A percentile compares a stretch with the other conserved stretches of the same genome.
phyloP scores from a whole-genome alignment of 2,797 vertebrate species.

The Melanotaenia maccullochi region DNA sequence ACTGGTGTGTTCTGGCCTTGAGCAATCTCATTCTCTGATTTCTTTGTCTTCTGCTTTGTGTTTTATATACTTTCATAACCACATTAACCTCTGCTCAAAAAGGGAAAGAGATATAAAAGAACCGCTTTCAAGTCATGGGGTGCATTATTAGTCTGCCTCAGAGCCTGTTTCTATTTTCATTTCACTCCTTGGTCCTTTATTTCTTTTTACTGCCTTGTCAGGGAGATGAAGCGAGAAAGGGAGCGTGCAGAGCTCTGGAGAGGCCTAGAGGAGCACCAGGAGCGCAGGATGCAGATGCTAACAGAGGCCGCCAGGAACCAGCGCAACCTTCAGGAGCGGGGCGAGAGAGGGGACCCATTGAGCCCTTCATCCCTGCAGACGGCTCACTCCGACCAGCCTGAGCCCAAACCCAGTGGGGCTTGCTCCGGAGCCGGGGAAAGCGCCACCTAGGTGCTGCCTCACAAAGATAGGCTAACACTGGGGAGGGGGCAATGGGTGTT shows the following conservation, averaged over 20 bases:
- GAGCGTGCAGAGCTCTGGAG: slow-evolving; percentile 90
- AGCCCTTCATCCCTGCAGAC: slow-evolving; percentile 64
- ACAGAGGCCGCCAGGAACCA: slow-evolving; percentile 87
- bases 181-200: background rate
- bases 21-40: background rate
- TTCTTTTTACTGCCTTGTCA: slow-evolving; percentile 41
- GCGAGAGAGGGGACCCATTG: slow-evolving; percentile 69
- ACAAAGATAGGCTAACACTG: slow-evolving; percentile 34
- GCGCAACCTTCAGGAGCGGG: slow-evolving; percentile 86
- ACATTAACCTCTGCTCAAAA: background rate
- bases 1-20: background rate
- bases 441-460: slow-evolving; percentile 68
- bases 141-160: background rate
- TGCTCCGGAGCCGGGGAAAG: slow-evolving; percentile 67
- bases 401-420: slow-evolving; percentile 70
- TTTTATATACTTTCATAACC: background rate
- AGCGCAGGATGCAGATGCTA: slow-evolving; percentile 87
- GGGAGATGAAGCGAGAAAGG: slow-evolving; percentile 89
- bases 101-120: background rate
- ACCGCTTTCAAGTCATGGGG: background rate
- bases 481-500: slow-evolving; percentile 23
- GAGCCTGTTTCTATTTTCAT: background rate
- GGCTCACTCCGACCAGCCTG: slow-evolving; percentile 67
- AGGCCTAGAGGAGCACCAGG: slow-evolving; percentile 88
- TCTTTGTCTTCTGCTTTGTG: slow-evolving; percentile 1